These are phyloP conservation scores for Anastrepha obliqua DNA, from an alignment of 1,140 invertebrate species.

Conservation along the genomic window DNA sequence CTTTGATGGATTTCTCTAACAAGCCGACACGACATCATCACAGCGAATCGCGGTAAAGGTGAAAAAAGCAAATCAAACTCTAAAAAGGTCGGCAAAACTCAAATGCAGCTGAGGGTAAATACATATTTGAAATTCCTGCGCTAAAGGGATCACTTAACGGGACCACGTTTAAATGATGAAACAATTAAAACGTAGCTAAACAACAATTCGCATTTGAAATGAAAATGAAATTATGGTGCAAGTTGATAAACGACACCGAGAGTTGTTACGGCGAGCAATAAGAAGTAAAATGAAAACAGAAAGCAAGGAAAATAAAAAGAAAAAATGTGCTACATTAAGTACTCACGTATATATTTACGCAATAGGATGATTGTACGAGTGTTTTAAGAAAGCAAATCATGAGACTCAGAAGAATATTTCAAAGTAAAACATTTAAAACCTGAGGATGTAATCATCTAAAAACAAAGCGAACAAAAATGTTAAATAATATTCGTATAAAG, in stretches of 20 bases:
- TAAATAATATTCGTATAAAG: too few relatives aligned
- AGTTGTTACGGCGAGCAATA: background rate
- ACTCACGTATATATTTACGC: too few relatives aligned
- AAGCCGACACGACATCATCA: constrained; percentile 35
- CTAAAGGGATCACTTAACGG: background rate
- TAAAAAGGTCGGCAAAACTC: background rate
- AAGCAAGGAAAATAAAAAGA: background rate
- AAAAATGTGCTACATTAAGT: too few relatives aligned
- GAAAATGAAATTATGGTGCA: too few relatives aligned
- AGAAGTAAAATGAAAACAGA: background rate
- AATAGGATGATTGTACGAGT: too few relatives aligned
- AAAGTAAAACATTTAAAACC: too few relatives aligned
- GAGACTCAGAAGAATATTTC: too few relatives aligned
- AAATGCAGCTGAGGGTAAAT: background rate
- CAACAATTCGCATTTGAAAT: background rate
- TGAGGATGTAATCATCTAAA: too few relatives aligned
- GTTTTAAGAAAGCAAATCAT: too few relatives aligned
- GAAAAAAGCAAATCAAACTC: background rate
- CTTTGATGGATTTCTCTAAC: constrained; percentile 45
- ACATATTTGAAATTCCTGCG: constrained; percentile 19
- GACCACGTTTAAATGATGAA: background rate
- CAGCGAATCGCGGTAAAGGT: background rate
- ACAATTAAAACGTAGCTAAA: background rate
- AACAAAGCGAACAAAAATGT: too few relatives aligned
- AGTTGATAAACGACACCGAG: background rate